Evolutionary conservation across 2,113 vertebrate genomes (phyloP), one percentile per base, ranked within the genome.

Genomic region (Pelvicachromis taeniatus): DNA sequence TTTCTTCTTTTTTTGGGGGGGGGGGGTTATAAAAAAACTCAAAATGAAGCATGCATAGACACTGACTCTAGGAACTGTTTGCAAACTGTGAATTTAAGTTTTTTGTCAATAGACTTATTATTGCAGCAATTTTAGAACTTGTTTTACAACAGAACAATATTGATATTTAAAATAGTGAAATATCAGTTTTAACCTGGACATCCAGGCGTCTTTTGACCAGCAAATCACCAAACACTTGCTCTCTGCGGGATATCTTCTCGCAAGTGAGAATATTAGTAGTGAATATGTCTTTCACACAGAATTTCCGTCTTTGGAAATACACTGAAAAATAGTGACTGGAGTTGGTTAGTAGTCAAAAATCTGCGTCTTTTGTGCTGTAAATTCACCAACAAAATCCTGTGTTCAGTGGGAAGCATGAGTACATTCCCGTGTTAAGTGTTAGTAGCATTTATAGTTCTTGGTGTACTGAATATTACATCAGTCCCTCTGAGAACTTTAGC

Each of bases 341-440:
- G 23, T 81, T 61, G 33, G 33, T 75, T 63, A 26, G 13, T 26
- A 12, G 16, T 9, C 26, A 68, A 82, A 35, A 40, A 45, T 63
- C 14, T 52, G 23, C 42, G 9, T 50, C 13, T 59, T 75, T 31
- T 31, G 10, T 52, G 4, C 45, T 52, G 26, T n/a, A 50, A 75
- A 52, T 75, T 75, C 45, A n/a, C 26, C 26, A 33, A 75, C 26
- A 52, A 52, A 75, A 52, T n/a, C 2, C 53, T 55, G 82, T 56
- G 80, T 58, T 87, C 86, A 82, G 86, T 91, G 88, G 85, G 68
- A 89, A 82, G 88, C 88, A 87, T 82, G 68, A 40, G 59, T 70
- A 31, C 78, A 80, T 87, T 85, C 85, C 85, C 16, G 6, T 33
- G 70, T 50, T 75, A 52, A 68, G 48, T 82, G 83, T 84, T 23